Evolutionary conservation across 2,888 invertebrate species (phyloP), one percentile per base, ranked within the genome.

Genomic region (Meteorus cinctellus): DNA sequence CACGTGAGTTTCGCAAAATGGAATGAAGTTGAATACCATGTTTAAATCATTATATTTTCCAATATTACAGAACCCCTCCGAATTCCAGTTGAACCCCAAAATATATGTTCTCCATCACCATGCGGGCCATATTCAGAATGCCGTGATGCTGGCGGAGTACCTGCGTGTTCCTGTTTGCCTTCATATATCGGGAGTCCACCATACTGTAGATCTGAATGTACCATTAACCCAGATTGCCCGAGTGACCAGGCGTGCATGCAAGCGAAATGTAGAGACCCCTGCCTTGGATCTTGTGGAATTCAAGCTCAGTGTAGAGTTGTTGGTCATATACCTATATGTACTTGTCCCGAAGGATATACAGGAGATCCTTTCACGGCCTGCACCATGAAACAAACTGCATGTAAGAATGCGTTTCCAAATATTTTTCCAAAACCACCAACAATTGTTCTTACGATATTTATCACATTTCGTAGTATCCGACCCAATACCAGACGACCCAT

Each of bases 231-330:
- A 1, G 96, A 96, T 84, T 96, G 96, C 86, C 90, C 92, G 48
- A 93, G 92, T 82, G 93, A 92, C 84, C 92, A 92, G 85, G 94
- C 96, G 24, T 96, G 96, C 86, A 93, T 96, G 66, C 93, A 92
- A 81, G 93, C 93, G 88, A 95, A 94, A 89, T 96, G 96, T 87
- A 91, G 91, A 81, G 93, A 96, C 88, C 96, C 96, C 16, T 96
- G 96, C 85, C 91, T 92, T 4, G 95, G 95, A 60, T 92, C 95
- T 29, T 95, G 96, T 85, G 96, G 96, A 19, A 84, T 93, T 66
- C 91, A 92, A 79, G 95, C 96, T 4, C 88, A 92, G 65, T 96
- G 96, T 85, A 92, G 92, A 83, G 94, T 95, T 6, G 91, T 94
- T n/a, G 94, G 94, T 86, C 94, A 96, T 88, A 92, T 92, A 67